These are phyloP conservation scores for Helicoverpa zea DNA, from an alignment of 1,140 invertebrate genomes.

Conservation along the genomic window DNA sequence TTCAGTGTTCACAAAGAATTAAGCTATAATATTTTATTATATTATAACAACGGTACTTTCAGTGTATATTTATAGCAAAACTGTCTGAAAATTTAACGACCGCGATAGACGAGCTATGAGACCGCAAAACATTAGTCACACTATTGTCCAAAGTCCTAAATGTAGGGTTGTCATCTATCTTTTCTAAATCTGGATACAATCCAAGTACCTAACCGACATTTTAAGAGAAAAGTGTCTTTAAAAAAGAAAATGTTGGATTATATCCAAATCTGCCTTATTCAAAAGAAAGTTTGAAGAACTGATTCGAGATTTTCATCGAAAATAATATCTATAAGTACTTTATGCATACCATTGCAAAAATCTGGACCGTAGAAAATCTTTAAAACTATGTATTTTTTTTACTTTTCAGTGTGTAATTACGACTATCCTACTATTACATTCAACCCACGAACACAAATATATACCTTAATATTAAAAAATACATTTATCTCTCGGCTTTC, in stretches of 20 bases:
- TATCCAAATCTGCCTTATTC: conserved; percentile 9
- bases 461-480: too few species aligned
- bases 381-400: too few species aligned
- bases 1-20: conserved; percentile 3
- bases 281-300: conserved; percentile 3
- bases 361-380: too few species aligned
- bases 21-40: conserved; percentile 38
- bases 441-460: too few species aligned
- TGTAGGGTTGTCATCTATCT: conserved; percentile 36
- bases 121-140: conserved; percentile 38
- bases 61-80: conserved; percentile 43
- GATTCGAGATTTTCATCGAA: not conserved
- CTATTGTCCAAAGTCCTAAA: conserved; percentile 33
- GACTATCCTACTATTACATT: too few species aligned
- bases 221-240: conserved; percentile 12
- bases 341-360: too few species aligned
- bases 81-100: conserved; percentile 44
- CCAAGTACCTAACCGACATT: conserved; percentile 21
- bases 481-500: not conserved
- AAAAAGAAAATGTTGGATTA: conserved; percentile 22
- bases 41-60: not conserved
- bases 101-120: conserved; percentile 13
- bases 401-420: too few species aligned
- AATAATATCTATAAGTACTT: not conserved
- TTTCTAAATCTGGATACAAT: conserved; percentile 38